phyloP scores from a whole-genome alignment of 1,140 invertebrate species.

The Plectrocnemia conspersa region DNA sequence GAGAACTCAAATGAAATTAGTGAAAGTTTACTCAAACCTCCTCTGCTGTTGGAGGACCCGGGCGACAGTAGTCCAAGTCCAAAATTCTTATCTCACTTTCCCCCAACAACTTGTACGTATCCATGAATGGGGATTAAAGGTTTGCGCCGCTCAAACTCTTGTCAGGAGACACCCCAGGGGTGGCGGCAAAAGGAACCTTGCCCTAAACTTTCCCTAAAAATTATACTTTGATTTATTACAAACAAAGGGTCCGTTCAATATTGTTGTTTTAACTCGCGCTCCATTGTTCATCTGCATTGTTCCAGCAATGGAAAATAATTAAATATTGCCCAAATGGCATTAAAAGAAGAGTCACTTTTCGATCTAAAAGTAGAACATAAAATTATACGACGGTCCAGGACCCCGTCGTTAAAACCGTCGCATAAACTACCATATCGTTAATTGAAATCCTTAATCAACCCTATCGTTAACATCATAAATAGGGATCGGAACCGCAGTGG shows the following conservation, averaged over 20 bases:
- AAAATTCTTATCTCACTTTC: slow-evolving; percentile 13
- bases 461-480: no score
- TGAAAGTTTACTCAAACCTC: slow-evolving; percentile 32
- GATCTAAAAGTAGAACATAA: no score
- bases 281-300: no score
- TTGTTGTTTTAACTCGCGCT: no score
- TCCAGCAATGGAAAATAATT: no score
- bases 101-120: slow-evolving; percentile 7
- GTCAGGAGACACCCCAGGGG: neutral
- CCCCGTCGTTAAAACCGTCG: no score
- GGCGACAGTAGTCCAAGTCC: neutral
- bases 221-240: slow-evolving; percentile 2
- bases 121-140: slow-evolving; percentile 5
- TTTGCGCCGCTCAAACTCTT: neutral
- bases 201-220: slow-evolving; percentile 9
- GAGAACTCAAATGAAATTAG: slow-evolving; percentile 36
- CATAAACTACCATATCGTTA: no score
- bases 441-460: no score
- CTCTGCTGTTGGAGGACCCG: slow-evolving; percentile 9
- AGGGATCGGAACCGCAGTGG: no score
- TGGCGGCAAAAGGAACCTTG: neutral
- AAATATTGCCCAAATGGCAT: no score
- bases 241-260: neutral
- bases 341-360: no score
- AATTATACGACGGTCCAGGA: no score